Base-by-base conservation (phyloP, 2,113 vertebrate genomes). In the Leuciscus idus region DNA sequence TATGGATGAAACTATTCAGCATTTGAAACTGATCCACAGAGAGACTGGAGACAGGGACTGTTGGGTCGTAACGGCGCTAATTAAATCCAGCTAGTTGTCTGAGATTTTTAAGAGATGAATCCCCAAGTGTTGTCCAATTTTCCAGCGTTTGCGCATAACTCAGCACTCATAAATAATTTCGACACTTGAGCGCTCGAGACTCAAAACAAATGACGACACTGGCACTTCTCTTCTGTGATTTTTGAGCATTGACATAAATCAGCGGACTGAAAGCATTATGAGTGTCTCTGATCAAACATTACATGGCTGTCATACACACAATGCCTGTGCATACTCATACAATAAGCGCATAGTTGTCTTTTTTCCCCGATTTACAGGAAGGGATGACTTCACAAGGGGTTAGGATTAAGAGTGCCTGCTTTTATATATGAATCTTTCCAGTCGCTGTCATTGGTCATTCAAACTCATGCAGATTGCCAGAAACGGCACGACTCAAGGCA, bases 51-150 rank as follows among this genome's bases (percentile, higher is more conserved):
- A 78, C 46, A 36, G 61, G 68, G 62, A 85, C 88, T 82, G 86
- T 1, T 33, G 89, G 89, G 86, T 92, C 90, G 89, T 88, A 90
- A 92, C 83, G 85, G 88, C 84, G 50, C 90, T 94, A 94, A 93
- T 93, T 94, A 91, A 89, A 91, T 92, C 89, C 87, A 87, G 55
- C 81, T 81, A 88, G 88, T 91, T 89, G 87, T 90, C 89, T 89
- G 87, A 84, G 90, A 87, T 80, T 86, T 90, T 90, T 77, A 66
- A 90, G 89, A 84, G 82, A 90, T 64, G 43, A 19, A 79, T 86
- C 89, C 89, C 90, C 90, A 84, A 82, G 87, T 87, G 90, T 81
- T 48, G 68, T 78, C 79, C 73, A 84, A 82, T 89, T 91, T 90
- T 89, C 78, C 81, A 90, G 89, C 78, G 68, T 90, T 88, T 91